A percentile compares a stretch with the other conserved stretches of the same genome.
Conservation (phyloP, 2,888 invertebrate species). For the Quadroppia sp. region DNA sequence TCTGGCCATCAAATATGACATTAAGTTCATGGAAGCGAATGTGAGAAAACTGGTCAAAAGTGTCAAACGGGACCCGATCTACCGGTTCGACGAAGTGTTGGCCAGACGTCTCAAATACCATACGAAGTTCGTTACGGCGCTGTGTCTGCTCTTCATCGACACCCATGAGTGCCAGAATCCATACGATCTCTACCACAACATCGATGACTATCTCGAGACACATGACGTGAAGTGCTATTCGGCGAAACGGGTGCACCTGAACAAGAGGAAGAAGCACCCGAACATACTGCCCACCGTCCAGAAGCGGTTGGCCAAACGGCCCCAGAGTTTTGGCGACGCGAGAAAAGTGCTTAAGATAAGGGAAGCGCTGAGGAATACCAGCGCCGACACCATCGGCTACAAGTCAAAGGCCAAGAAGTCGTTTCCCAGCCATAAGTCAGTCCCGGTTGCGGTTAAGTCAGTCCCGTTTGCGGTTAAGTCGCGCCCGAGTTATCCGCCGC, state of each 20-base stretch:
- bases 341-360: not conserved
- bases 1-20: conserved; percentile 15
- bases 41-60: conserved; percentile 23
- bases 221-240: conserved; percentile 29
- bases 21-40: conserved; percentile 17
- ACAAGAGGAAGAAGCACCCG: not conserved
- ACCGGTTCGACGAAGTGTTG: not conserved
- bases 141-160: conserved; percentile 1
- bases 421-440: not conserved
- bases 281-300: not conserved
- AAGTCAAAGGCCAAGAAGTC: not conserved
- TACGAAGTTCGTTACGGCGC: conserved; percentile 18
- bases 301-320: not conserved
- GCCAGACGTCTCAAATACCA: conserved; percentile 14
- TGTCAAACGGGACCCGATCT: conserved; percentile 3
- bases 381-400: not conserved
- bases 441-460: not conserved
- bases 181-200: not conserved
- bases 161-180: conserved; percentile 9
- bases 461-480: too few species aligned
- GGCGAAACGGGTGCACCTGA: conserved; percentile 8
- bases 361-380: not conserved
- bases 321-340: not conserved
- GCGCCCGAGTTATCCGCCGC: too few species aligned
- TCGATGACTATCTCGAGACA: conserved; percentile 24